Evolutionary conservation across 2,888 invertebrate genomes (phyloP).

Genomic region (Hoplodrina blanda): DNA sequence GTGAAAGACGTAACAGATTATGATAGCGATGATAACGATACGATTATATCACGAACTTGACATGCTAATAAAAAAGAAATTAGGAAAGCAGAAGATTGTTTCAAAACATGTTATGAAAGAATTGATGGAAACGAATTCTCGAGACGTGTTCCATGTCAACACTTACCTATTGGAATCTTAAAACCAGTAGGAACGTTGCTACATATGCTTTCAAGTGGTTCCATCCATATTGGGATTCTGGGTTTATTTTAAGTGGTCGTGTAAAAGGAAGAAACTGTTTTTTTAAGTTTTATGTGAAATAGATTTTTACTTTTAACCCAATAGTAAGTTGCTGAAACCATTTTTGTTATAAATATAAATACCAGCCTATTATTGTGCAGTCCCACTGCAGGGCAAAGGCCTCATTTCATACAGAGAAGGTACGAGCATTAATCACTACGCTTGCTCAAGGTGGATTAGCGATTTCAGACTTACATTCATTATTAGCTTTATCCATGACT

Average conservation of each 20-base stretch:
- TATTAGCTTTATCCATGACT: too few relatives aligned
- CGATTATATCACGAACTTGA: conserved; percentile 46
- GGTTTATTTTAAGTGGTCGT: conserved; percentile 16
- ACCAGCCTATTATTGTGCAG: too few relatives aligned
- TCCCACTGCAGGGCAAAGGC: too few relatives aligned
- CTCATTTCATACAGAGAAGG: too few relatives aligned
- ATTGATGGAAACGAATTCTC: conserved; percentile 32
- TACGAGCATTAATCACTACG: too few relatives aligned
- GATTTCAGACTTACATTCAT: too few relatives aligned
- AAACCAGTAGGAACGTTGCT: conserved; percentile 41
- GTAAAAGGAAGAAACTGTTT: conserved; percentile 4
- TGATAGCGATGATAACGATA: conserved; percentile 15
- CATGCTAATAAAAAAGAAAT: conserved; percentile 45
- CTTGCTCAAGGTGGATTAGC: too few relatives aligned
- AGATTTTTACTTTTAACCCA: not conserved
- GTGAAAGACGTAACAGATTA: conserved; percentile 31
- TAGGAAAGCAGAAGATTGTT: conserved; percentile 35
- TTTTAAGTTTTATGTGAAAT: conserved; percentile 4
- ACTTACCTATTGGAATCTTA: conserved; percentile 54
- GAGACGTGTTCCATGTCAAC: conserved; percentile 26
- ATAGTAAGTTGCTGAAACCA: not conserved
- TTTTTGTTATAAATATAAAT: too few relatives aligned
- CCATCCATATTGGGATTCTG: conserved; percentile 28
- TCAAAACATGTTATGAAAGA: conserved; percentile 27
- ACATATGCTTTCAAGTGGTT: conserved; percentile 54